phyloP scores from a whole-genome alignment of 2,797 vertebrate species.

The Hafferia zeledoni region DNA sequence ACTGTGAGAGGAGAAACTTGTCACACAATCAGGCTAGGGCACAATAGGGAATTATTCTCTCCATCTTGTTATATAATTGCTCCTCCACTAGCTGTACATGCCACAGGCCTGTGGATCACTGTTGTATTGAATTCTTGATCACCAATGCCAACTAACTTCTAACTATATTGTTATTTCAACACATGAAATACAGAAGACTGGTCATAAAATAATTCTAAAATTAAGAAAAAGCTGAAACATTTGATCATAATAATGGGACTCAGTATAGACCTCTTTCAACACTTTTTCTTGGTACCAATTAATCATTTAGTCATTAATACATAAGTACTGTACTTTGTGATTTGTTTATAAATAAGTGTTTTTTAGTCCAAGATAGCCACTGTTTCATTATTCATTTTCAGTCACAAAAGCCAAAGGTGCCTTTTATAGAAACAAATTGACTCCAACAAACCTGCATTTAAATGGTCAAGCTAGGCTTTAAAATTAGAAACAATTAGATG shows the following conservation, averaged over 20 bases:
- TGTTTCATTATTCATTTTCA: slow-evolving; percentile 26
- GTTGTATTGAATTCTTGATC: not conserved
- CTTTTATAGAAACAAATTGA: not conserved
- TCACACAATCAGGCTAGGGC: not conserved
- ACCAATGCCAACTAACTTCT: not conserved
- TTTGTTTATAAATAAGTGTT: not conserved
- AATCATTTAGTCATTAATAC: not conserved
- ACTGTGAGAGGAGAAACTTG: not conserved
- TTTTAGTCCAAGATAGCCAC: not conserved
- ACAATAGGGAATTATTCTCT: not conserved
- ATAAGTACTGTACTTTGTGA: not conserved
- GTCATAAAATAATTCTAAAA: not conserved
- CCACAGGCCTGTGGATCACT: not conserved
- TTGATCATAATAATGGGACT: not conserved
- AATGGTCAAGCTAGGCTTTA: not conserved
- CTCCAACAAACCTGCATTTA: not conserved
- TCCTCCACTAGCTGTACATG: not conserved
- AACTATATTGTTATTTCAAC: not conserved
- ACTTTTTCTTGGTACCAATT: not conserved
- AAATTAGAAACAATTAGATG: slow-evolving; percentile 16
- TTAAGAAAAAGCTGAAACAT: not conserved
- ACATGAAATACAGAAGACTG: not conserved
- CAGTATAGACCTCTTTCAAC: not conserved
- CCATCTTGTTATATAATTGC: not conserved
- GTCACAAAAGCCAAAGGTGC: not conserved